phyloP scores from a whole-genome alignment of 2,797 vertebrate genomes.

The Taeniopygia guttata region DNA sequence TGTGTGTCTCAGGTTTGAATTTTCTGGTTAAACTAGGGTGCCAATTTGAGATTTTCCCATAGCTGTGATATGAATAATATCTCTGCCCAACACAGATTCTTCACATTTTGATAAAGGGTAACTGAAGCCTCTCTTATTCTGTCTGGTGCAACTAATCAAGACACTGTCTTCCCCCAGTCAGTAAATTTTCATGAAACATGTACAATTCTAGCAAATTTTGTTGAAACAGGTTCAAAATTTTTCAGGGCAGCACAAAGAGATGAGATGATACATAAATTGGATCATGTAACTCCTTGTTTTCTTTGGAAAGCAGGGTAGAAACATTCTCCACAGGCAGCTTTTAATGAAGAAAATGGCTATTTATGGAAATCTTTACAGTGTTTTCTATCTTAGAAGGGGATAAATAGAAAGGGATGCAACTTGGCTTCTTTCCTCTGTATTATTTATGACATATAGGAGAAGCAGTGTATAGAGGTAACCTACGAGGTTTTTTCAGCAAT shows the following conservation, averaged over 20 bases:
- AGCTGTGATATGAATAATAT: background rate
- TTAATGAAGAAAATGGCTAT: conserved; percentile 2
- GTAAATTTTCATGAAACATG: conserved; percentile 27
- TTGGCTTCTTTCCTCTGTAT: background rate
- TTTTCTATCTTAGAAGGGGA: background rate
- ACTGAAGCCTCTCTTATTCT: background rate
- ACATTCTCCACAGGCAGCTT: background rate
- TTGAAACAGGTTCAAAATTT: conserved; percentile 38
- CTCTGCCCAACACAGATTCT: background rate
- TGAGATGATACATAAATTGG: background rate
- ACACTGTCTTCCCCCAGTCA: background rate
- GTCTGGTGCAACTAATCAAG: background rate
- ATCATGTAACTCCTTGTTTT: background rate
- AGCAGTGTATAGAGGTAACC: background rate
- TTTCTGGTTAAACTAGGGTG: background rate
- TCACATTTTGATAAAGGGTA: background rate
- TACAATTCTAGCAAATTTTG: background rate
- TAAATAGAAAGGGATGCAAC: background rate
- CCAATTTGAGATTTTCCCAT: background rate
- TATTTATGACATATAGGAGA: background rate
- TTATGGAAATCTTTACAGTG: conserved; percentile 29
- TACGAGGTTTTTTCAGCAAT: background rate
- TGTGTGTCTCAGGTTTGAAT: background rate
- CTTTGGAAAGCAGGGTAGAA: background rate
- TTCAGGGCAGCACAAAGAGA: background rate